Conservation (phyloP, 2,113 vertebrate genomes). For the Nycticebus coucang region DNA sequence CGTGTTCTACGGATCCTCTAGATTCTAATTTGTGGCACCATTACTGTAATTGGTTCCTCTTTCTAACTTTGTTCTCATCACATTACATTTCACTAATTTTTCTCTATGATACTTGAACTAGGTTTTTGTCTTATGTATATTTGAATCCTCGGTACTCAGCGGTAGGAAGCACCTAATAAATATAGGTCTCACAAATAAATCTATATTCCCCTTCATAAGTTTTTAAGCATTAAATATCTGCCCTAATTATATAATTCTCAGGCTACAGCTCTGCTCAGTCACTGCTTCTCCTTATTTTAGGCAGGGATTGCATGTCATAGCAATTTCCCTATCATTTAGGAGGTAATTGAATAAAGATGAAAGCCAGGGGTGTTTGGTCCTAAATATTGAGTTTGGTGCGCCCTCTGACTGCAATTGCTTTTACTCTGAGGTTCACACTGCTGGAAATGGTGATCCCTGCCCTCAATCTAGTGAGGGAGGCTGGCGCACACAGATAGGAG, state of each 20-base stretch:
- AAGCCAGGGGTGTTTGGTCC: background rate
- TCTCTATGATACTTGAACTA: background rate
- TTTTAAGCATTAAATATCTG: constrained; percentile 1
- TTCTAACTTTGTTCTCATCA: background rate
- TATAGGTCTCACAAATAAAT: constrained; percentile 16
- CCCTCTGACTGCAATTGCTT: background rate
- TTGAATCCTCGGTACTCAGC: background rate
- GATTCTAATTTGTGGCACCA: background rate
- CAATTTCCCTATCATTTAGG: background rate
- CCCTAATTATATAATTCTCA: background rate
- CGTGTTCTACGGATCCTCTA: background rate
- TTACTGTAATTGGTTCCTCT: background rate
- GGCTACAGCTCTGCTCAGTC: background rate
- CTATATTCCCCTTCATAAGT: background rate
- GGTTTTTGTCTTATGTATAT: background rate
- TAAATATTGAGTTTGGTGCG: background rate
- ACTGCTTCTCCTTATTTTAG: background rate
- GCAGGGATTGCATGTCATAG: background rate
- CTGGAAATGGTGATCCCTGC: background rate
- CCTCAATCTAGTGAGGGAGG: background rate
- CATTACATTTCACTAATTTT: background rate
- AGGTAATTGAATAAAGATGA: constrained; percentile 30
- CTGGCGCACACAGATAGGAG: background rate
- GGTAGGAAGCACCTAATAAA: background rate
- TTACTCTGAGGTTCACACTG: background rate